Base-by-base conservation (phyloP, 2,888 invertebrate species). In the Flexamia atlantica region DNA sequence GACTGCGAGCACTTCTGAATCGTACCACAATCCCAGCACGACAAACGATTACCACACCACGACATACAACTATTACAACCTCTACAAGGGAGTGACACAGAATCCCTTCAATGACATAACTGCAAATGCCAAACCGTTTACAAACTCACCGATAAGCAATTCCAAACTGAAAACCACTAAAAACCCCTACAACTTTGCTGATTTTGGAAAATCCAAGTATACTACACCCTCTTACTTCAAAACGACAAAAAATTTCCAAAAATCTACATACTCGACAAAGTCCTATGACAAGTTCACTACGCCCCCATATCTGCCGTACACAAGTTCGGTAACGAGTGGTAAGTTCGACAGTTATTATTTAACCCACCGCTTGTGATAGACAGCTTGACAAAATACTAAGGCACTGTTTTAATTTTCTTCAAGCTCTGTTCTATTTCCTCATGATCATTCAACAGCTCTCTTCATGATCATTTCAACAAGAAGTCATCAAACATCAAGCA, bases 181-280 rank as follows among this genome's bases (percentile, higher is more conserved):
- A 89, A 92, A 90, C 88, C 91, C 91, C 2, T 91, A 91, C 87
- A 89, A 91, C 88, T 91, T 91, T 88, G 90, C 90, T 84, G 90
- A 91, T 87, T 91, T 91, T 87, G 76, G 64, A 23, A 84, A 72
- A 30, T 72, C 64, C 5, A 84, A 64, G 2, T 74, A 81, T 25
- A 72, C 81, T n/a, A 82, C 82, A 9, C 80, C 82, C 32, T 72
- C 53, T 32, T 84, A 84, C 53, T 81, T 57, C 57, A 84, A 81
- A 36, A 82, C 84, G 14, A 81, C 81, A 25, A 84, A 74, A 30
- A 25, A 81, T 14, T 83, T 20, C 23, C 57, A 60, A 64, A 64
- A 84, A 36, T 60, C 84, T 14, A 81, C 81, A 25, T 84, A 82
- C 64, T 57, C 74, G 40, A 81, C 57, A 53, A 70, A 70, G 30